Evolutionary conservation across 2,113 vertebrate species (phyloP).

Genomic region (Tetraodon nigroviridis): DNA sequence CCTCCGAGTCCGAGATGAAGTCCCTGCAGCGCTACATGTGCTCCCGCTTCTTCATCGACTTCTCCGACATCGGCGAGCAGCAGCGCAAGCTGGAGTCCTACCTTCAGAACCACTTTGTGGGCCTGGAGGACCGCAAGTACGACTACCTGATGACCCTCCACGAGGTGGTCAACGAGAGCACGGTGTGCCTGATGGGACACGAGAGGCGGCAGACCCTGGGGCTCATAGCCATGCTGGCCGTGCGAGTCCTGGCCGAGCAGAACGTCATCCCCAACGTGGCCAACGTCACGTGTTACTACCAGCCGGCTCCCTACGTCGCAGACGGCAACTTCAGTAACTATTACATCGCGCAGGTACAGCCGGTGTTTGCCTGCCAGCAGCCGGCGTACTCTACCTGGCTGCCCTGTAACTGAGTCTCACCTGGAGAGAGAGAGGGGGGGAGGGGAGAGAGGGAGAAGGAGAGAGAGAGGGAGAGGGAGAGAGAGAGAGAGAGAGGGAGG

Average conservation of each 20-base stretch:
- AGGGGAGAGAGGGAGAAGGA: slow-evolving; percentile 28
- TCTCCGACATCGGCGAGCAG: slow-evolving; percentile 96
- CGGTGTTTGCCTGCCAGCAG: slow-evolving; percentile 93
- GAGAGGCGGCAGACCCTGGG: slow-evolving; percentile 96
- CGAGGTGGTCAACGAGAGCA: slow-evolving; percentile 96
- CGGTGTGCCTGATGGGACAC: slow-evolving; percentile 98
- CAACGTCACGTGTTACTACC: slow-evolving; percentile 99
- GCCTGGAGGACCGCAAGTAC: slow-evolving; percentile 98
- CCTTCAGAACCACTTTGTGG: slow-evolving; percentile 99
- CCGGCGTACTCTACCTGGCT: slow-evolving; percentile 96
- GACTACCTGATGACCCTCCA: slow-evolving; percentile 98
- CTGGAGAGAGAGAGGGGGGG: not conserved
- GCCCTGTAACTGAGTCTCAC: slow-evolving; percentile 87
- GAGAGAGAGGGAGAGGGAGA: slow-evolving; percentile 24
- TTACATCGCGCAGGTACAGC: slow-evolving; percentile 97
- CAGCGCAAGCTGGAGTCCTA: slow-evolving; percentile 98
- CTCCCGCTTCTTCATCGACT: slow-evolving; percentile 99
- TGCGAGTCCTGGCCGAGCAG: slow-evolving; percentile 94
- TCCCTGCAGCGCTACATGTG: slow-evolving; percentile 99
- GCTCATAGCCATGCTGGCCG: slow-evolving; percentile 96
- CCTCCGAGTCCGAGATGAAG: slow-evolving; percentile 92
- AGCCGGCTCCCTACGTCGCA: slow-evolving; percentile 95
- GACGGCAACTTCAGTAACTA: slow-evolving; percentile 99
- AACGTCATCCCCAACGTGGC: slow-evolving; percentile 98
- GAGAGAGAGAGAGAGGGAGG: slow-evolving; percentile 30